Percentiles rank a stretch among this genome's conserved stretches.
Evolutionary conservation across 2,888 invertebrate genomes (phyloP).

Genomic region (Leptinotarsa tumamoca): DNA sequence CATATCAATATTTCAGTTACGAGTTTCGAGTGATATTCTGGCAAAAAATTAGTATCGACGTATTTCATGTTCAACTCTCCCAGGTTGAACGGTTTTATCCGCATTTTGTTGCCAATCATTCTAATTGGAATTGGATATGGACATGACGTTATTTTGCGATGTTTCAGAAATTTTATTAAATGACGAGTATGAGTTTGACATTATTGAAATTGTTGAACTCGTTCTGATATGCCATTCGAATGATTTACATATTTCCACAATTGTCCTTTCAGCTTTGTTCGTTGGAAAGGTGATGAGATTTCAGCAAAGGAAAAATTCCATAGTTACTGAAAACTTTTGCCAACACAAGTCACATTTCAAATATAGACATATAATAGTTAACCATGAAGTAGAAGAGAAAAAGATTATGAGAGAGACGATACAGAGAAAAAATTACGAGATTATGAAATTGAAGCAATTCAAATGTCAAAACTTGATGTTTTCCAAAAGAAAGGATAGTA

Average conservation of each 20-base stretch:
- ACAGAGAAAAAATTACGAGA: too few species aligned
- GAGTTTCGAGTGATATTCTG: background rate
- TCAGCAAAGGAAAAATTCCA: background rate
- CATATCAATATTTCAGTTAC: slow-evolving; percentile 7
- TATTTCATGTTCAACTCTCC: slow-evolving; percentile 6
- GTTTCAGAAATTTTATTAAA: background rate
- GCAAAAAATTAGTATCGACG: background rate
- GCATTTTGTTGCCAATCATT: background rate
- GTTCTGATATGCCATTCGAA: background rate
- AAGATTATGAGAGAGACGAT: too few species aligned
- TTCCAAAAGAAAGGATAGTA: too few species aligned
- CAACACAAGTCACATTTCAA: too few species aligned
- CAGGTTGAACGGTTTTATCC: background rate
- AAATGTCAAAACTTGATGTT: too few species aligned
- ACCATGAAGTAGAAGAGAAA: too few species aligned
- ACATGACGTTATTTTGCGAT: background rate
- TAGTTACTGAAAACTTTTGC: too few species aligned
- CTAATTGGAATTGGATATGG: slow-evolving; percentile 13
- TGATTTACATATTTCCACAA: background rate
- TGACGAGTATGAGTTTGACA: background rate
- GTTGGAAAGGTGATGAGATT: background rate
- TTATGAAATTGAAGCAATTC: too few species aligned
- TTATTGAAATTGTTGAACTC: background rate
- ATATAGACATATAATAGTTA: too few species aligned
- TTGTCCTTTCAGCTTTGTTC: background rate